A percentile compares a stretch with the other conserved stretches of the same genome.
phyloP scores from a whole-genome alignment of 2,113 vertebrate genomes.

The Oriolus oriolus region DNA sequence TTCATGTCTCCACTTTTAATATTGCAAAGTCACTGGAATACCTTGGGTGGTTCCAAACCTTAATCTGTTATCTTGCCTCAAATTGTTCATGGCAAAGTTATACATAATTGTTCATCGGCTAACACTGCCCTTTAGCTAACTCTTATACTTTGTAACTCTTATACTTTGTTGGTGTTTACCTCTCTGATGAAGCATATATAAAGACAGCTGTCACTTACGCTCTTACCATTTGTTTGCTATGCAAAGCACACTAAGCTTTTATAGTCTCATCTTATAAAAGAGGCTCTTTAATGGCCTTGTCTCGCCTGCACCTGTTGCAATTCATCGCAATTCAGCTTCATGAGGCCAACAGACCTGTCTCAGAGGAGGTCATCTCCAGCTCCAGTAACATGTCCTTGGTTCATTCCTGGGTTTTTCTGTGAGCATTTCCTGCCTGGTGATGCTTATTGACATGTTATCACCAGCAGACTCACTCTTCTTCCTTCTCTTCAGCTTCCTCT shows the following conservation, averaged over 20 bases:
- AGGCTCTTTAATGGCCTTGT: neutral
- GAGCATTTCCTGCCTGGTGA: neutral
- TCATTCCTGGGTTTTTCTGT: neutral
- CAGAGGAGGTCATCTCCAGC: neutral
- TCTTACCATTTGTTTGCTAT: neutral
- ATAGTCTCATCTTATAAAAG: neutral
- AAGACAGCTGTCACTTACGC: slow-evolving; percentile 7
- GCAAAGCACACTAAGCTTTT: slow-evolving; percentile 5
- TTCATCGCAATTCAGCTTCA: neutral
- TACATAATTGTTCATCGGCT: neutral
- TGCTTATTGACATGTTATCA: neutral
- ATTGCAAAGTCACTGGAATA: neutral
- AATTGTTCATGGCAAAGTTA: neutral
- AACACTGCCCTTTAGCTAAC: neutral
- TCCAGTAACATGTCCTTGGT: neutral
- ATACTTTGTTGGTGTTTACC: neutral
- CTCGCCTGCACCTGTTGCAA: slow-evolving; percentile 5
- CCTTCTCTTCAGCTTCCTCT: neutral
- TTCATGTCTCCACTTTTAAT: neutral
- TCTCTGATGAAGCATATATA: neutral
- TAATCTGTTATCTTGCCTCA: neutral
- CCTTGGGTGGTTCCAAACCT: neutral
- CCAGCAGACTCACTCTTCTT: neutral
- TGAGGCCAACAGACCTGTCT: neutral
- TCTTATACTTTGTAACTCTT: neutral